Evolutionary conservation across 2,113 vertebrate genomes (phyloP), one percentile per base, ranked within the genome.

Genomic region (human (Homo sapiens)): DNA sequence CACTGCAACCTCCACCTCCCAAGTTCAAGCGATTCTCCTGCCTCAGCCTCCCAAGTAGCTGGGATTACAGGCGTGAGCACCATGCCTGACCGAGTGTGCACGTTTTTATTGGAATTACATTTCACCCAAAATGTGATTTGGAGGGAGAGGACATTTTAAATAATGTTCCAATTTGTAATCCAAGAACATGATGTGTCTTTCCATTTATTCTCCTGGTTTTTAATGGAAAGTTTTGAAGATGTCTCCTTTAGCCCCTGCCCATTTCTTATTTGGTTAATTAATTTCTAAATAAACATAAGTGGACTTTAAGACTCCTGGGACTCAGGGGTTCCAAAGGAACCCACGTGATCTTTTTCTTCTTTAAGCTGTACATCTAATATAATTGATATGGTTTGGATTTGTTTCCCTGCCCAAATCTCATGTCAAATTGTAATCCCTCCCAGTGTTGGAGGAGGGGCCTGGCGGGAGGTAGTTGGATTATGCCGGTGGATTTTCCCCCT

Each of bases 271-370:
- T 40, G 61, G 61, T 14, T 64, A 64, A 64, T 64, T 85, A n/a
- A 83, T 91, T 91, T 94, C 78, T 93, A 61, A 95, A n/a, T 97
- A 80, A 93, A 85, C 14, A 48, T 9, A 8, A 80, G 43, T 61
- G 23, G 32, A 81, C 20, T 78, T 78, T 91, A 76, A 93, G 59
- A 93, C 82, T 76, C 75, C 13, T 72, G 13, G 86, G 30, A 82
- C 76, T 93, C 40, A 27, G 13, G 13, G 35, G 30, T 83, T 64
- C 86, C 87, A 76, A 68, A 81, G 57, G 38, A 97, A 45, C n/a
- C 40, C 52, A 80, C 30, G 11, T 79, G 59, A 50, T 32, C 14
- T 27, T 55, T 87, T 95, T 64, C 40, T 5, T 12, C 93, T 75
- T 76, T 94, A 70, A 93, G 96, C 61, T 2, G 0, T 64, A 64